Percentiles rank a stretch among this genome's conserved stretches.
Conservation (phyloP, 35 echinoderm and acorn worm species). For the Heliocidaris erythrogramma region DNA sequence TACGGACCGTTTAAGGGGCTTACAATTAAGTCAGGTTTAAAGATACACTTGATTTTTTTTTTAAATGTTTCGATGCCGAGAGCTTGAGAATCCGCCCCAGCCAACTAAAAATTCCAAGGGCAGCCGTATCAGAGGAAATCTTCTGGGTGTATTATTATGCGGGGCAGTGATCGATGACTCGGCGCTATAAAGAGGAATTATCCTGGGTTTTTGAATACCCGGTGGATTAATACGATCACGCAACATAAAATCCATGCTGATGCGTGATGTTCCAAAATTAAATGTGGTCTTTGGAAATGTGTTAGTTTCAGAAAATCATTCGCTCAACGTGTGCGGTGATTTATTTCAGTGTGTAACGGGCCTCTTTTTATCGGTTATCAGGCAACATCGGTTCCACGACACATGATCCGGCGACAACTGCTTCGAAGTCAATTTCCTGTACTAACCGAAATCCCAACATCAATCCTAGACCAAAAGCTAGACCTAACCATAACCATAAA, state of each 20-base stretch:
- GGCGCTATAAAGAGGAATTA: not conserved
- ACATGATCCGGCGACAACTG: too few relatives aligned
- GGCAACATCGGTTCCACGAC: too few relatives aligned
- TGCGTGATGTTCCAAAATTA: constrained; percentile 12
- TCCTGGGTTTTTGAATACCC: not conserved
- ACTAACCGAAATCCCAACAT: too few relatives aligned
- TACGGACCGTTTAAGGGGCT: too few relatives aligned
- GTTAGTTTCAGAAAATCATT: not conserved
- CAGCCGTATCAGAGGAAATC: not conserved
- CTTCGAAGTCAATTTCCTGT: too few relatives aligned
- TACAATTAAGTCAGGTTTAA: too few relatives aligned
- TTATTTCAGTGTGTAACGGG: not conserved
- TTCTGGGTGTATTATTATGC: not conserved
- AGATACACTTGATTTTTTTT: too few relatives aligned
- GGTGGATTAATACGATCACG: not conserved
- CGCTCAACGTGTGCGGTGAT: not conserved
- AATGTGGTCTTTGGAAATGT: not conserved
- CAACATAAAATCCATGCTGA: not conserved
- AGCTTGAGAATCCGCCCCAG: not conserved
- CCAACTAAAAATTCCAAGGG: not conserved
- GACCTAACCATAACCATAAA: too few relatives aligned
- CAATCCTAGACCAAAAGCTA: too few relatives aligned
- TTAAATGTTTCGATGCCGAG: not conserved
- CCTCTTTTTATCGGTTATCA: not conserved
- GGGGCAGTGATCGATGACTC: not conserved